phyloP scores from a whole-genome alignment of 2,888 invertebrate species.

The Ectobius pallidus region DNA sequence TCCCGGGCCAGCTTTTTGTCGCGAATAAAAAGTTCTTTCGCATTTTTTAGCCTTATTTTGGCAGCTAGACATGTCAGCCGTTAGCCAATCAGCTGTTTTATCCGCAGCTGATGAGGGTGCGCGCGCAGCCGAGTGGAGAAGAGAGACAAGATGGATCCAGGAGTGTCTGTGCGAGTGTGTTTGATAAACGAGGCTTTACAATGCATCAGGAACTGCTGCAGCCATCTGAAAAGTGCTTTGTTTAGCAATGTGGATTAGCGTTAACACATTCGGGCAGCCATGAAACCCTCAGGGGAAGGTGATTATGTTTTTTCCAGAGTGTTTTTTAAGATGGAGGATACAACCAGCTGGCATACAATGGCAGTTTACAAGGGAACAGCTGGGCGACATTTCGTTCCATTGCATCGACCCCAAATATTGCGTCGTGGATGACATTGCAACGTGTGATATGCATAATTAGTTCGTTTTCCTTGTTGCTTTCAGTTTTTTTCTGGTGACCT shows the following conservation, averaged over 20 bases:
- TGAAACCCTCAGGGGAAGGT: slow-evolving; percentile 29
- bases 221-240: background rate
- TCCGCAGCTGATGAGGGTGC: slow-evolving; percentile 27
- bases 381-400: too few species aligned
- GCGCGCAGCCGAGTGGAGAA: slow-evolving; percentile 18
- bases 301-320: background rate
- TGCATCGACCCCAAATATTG: too few species aligned
- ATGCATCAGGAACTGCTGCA: background rate
- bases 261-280: background rate
- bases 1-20: slow-evolving; percentile 9
- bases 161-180: slow-evolving; percentile 2
- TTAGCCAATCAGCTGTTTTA: slow-evolving; percentile 29
- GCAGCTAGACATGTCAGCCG: slow-evolving; percentile 19
- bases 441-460: too few species aligned
- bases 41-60: slow-evolving; percentile 19
- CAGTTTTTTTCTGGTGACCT: too few species aligned
- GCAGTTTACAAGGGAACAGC: background rate
- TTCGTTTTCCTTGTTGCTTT: too few species aligned
- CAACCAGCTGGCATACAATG: background rate
- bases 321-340: background rate
- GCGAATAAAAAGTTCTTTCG: background rate
- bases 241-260: slow-evolving; percentile 13
- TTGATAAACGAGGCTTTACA: background rate
- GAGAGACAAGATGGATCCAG: slow-evolving; percentile 23
- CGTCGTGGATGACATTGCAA: too few species aligned